Evolutionary conservation across 2,888 invertebrate species (phyloP), one percentile per base, ranked within the genome.

Genomic region (Teleiodes luculella): DNA sequence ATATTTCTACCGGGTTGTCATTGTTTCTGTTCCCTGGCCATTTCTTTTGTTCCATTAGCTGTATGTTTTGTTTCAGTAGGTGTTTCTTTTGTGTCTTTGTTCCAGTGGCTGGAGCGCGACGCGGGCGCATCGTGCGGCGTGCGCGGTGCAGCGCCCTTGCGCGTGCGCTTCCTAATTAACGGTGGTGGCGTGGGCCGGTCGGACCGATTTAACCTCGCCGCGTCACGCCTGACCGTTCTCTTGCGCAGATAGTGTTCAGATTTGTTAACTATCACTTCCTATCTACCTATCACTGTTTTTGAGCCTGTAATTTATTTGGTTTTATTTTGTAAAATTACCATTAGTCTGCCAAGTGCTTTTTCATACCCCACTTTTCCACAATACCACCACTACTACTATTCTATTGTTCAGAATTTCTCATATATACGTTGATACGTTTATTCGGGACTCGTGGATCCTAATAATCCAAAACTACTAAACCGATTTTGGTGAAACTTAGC

Each of bases 131-230:
- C 35, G 47, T 53, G 48, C 48, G 65, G 39, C 37, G 18, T 18
- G 24, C 65, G 67, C 71, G 73, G 77, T 82, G 84, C 83, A 83
- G 78, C 80, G 83, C 81, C 78, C 81, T 80, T 83, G 84, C 78
- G 80, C 80, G 77, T 72, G 81, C 84, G 79, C 80, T 83, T 85
- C 83, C 84, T 86, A 87, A 86, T 88, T 86, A 88, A 81, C 76
- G 79, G 58, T 69, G 79, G 58, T 69, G 72, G 76, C 78, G 83
- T 83, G 78, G 82, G 80, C 72, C 64, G 80, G 64, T 61, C 74
- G 78, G 72, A 75, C 80, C 72, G 83, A 80, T 83, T 81, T 84
- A 81, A 82, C 83, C 78, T 82, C 78, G 71, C 67, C 66, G 66
- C 81, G 79, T 83, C 80, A 83, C 78, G 78, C 67, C 67, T 62